phyloP scores from a whole-genome alignment of 2,888 invertebrate genomes.

The Micoletzkya japonica region DNA sequence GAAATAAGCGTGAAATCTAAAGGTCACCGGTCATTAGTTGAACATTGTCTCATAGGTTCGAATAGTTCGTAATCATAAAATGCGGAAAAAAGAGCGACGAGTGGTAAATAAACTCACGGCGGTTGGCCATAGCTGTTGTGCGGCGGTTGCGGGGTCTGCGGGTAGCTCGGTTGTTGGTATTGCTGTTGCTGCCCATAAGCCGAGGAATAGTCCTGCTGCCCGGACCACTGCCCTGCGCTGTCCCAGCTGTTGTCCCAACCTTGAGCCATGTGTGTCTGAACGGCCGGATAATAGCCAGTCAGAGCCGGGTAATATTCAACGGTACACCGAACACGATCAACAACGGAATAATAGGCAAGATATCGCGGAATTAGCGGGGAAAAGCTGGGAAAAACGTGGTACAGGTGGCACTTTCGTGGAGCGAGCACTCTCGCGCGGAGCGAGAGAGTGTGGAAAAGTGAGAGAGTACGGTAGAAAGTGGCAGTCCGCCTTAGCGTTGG shows the following conservation, averaged over 20 bases:
- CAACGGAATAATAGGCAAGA: neutral
- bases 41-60: too few species aligned
- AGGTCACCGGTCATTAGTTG: neutral
- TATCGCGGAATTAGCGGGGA: neutral
- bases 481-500: neutral
- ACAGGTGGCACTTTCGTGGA: too few species aligned
- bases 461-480: constrained; percentile 2
- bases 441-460: constrained; percentile 17
- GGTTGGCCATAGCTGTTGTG: constrained; percentile 8
- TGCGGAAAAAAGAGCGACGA: too few species aligned
- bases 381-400: constrained; percentile 4
- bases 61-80: too few species aligned
- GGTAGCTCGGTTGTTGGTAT: constrained; percentile 9
- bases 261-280: constrained; percentile 24
- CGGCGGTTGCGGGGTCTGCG: constrained; percentile 3
- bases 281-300: neutral
- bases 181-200: constrained; percentile 19
- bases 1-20: neutral
- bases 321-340: neutral
- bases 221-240: constrained; percentile 10
- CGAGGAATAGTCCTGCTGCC: constrained; percentile 4
- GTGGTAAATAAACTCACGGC: constrained; percentile 4
- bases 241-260: constrained; percentile 28
- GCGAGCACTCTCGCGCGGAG: too few species aligned
- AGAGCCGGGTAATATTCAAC: neutral